Conservation (phyloP, 2,113 vertebrate species). For the Pachyramphus minor region DNA sequence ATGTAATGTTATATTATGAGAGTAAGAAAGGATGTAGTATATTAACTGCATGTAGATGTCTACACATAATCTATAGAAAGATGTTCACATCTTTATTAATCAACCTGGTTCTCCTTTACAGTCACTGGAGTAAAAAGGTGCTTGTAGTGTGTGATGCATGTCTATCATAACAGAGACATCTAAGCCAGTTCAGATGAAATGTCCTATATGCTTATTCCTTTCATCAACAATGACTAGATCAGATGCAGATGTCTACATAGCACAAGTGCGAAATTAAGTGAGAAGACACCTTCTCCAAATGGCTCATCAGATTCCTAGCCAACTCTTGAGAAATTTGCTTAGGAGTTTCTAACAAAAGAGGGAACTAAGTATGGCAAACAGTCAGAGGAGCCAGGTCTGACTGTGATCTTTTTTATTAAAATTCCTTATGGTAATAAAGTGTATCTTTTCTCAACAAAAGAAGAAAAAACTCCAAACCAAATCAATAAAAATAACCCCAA, state of each 20-base stretch:
- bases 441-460: neutral
- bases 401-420: neutral
- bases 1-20: neutral
- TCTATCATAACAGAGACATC: neutral
- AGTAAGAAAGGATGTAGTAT: neutral
- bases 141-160: neutral
- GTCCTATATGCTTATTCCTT: neutral
- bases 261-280: neutral
- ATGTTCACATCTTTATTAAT: neutral
- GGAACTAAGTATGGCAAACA: neutral
- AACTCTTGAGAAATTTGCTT: neutral
- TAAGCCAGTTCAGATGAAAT: neutral
- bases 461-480: neutral
- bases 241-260: neutral
- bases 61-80: neutral
- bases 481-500: accelerated
- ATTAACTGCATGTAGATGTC: neutral
- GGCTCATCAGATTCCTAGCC: neutral
- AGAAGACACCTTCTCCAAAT: neutral
- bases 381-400: neutral
- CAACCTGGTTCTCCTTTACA: neutral
- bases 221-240: neutral
- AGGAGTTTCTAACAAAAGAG: neutral
- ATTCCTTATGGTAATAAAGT: neutral
- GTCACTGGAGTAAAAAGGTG: neutral